These are phyloP conservation scores for Agrochola litura DNA, from an alignment of 2,888 invertebrate species.

Conservation along the genomic window DNA sequence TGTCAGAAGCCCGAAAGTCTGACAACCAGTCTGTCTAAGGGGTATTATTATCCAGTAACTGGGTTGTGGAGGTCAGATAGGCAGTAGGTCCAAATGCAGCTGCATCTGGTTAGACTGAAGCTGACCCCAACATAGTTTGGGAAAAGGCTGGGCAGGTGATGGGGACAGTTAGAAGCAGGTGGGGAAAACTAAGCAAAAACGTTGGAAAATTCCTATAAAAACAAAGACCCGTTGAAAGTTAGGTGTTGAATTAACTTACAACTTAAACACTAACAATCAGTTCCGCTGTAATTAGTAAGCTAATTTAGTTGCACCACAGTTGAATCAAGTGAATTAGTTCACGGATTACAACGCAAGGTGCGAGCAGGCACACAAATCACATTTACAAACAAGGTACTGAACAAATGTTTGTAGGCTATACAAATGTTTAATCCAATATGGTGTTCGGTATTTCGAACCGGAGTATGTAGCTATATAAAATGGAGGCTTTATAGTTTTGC, in stretches of 20 bases:
- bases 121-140: too few relatives aligned
- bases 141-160: too few relatives aligned
- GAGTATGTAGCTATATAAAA: not conserved
- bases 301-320: not conserved
- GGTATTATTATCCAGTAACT: too few relatives aligned
- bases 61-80: too few relatives aligned
- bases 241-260: not conserved
- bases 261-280: not conserved
- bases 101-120: too few relatives aligned
- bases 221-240: not conserved
- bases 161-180: not conserved
- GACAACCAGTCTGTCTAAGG: too few relatives aligned
- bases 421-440: slow-evolving; percentile 19
- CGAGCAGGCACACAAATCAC: slow-evolving; percentile 13
- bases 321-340: not conserved
- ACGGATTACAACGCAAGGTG: not conserved
- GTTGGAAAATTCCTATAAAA: not conserved
- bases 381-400: slow-evolving; percentile 9
- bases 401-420: slow-evolving; percentile 3
- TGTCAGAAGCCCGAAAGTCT: too few relatives aligned
- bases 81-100: too few relatives aligned
- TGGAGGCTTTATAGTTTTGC: not conserved
- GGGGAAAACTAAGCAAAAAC: not conserved
- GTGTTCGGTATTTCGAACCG: not conserved
- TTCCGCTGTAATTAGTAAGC: not conserved